Conservation (phyloP, 2,113 vertebrate species). For the Leptobrachium leishanense region DNA sequence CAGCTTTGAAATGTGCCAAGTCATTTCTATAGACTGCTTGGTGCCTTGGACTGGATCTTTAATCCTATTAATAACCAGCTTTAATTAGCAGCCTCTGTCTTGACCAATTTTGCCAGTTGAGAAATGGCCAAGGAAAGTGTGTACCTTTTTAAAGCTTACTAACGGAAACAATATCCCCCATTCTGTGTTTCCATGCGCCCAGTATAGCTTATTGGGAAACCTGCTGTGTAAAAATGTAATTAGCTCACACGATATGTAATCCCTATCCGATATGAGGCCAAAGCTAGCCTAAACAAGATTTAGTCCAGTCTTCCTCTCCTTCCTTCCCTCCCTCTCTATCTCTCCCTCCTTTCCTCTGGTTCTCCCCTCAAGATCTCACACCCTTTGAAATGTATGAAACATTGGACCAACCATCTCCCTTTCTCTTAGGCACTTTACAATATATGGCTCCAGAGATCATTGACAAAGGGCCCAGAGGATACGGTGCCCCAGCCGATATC, state of each 20-base stretch:
- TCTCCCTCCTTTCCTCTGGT: background rate
- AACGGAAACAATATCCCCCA: background rate
- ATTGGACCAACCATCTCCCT: background rate
- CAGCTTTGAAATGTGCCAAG: background rate
- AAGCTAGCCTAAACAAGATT: background rate
- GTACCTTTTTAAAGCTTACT: constrained; percentile 7
- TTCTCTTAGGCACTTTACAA: constrained; percentile 70
- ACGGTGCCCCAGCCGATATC: constrained; percentile 75
- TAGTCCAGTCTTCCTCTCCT: background rate
- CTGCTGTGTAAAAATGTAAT: constrained; percentile 7
- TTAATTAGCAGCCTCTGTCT: constrained; percentile 1
- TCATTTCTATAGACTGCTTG: constrained; percentile 7
- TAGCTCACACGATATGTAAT: constrained; percentile 1
- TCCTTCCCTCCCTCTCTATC: background rate
- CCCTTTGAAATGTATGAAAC: too few species aligned
- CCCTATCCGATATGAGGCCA: background rate
- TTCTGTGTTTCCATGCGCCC: constrained; percentile 2
- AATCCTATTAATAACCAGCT: constrained; percentile 5
- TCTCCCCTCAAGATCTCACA: too few species aligned
- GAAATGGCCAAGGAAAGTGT: background rate
- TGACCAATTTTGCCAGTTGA: background rate
- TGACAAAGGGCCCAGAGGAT: constrained; percentile 70
- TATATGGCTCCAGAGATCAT: constrained; percentile 83
- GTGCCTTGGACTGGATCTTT: background rate
- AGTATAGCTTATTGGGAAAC: background rate